Base-by-base conservation (phyloP, 2,113 vertebrate genomes). In the Okapia johnstoni region DNA sequence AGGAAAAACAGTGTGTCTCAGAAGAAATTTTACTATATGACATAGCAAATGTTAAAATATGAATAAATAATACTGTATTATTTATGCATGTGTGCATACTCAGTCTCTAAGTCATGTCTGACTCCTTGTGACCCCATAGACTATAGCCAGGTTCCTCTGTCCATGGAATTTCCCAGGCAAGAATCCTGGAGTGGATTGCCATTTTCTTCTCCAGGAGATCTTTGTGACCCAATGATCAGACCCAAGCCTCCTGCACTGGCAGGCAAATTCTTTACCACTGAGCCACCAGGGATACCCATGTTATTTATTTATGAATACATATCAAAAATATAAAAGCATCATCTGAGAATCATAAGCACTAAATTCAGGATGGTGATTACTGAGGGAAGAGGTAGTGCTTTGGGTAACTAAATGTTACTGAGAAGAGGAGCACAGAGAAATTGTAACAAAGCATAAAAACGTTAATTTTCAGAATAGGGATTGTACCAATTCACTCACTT, bases 1-100 rank as follows among this genome's bases (percentile, higher is more conserved):
- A 99, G 9, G 66, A 99, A 98, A 76, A 90, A 33, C 6, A 28
- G 16, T 87, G 48, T 4, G 17, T 76, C 76, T 43, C 43, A 26
- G 10, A 52, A 85, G 63, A 87, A 40, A 40, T 80, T 70, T 66
- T 57, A 95, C 79, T 26, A 26, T 58, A 9, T 36, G 10, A 36
- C 55, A 30, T 79, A 46, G 48, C 77, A 85, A 90, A n/a, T 63
- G 79, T 80, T 61, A 61, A 95, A 60, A 85, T 21, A 84, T 60
- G 12, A 48, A 46, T 88, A 60, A 52, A 89, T 28, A 58, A 43
- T 85, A 85, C 21, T 28, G 33, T 54, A 55, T 61, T 23, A 26
- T 60, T 77, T 77, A 43, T 25, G 11, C 70, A 26, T 40, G 36
- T 73, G 21, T 73, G 11, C 11, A 43, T 7, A 25, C 21, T 25